Percentiles rank a stretch among this genome's conserved stretches.
Evolutionary conservation across 1,140 invertebrate species (phyloP).

Genomic region (Aphidius gifuensis): DNA sequence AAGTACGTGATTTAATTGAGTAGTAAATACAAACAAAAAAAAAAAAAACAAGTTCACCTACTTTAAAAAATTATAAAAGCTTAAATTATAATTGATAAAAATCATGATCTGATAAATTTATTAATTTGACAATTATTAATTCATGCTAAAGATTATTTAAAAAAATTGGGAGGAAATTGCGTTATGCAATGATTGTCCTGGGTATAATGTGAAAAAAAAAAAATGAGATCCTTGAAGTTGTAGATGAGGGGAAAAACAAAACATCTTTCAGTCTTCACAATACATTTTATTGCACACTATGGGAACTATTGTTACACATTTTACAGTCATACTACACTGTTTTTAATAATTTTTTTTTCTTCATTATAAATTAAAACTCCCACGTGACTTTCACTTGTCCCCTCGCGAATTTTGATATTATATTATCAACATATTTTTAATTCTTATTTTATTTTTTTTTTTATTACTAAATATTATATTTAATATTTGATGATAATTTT

Average conservation of each 20-base stretch:
- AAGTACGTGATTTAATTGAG: no score
- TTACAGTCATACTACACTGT: conserved; percentile 46
- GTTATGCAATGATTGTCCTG: conserved; percentile 53
- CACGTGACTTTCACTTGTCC: conserved; percentile 54
- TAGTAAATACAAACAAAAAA: no score
- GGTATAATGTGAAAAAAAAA: conserved; percentile 37
- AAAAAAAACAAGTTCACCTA: no score
- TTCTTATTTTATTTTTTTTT: conserved; percentile 2
- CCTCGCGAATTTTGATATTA: conserved; percentile 31
- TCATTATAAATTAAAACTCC: conserved; percentile 36
- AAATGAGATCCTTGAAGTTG: conserved; percentile 5
- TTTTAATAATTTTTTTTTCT: conserved; percentile 31
- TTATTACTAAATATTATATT: neutral
- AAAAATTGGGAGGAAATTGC: conserved; percentile 47
- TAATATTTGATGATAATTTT: conserved; percentile 14
- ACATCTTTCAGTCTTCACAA: conserved; percentile 40
- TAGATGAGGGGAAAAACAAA: conserved; percentile 28
- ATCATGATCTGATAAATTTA: no score
- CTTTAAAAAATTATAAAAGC: no score
- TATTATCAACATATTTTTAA: conserved; percentile 27
- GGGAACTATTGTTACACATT: conserved; percentile 56
- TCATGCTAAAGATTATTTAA: conserved; percentile 19
- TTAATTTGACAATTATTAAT: conserved; percentile 6
- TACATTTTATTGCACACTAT: conserved; percentile 49
- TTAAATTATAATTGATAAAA: no score